Base-by-base conservation (phyloP, 1,140 invertebrate genomes). In the Aphis craccivora region DNA sequence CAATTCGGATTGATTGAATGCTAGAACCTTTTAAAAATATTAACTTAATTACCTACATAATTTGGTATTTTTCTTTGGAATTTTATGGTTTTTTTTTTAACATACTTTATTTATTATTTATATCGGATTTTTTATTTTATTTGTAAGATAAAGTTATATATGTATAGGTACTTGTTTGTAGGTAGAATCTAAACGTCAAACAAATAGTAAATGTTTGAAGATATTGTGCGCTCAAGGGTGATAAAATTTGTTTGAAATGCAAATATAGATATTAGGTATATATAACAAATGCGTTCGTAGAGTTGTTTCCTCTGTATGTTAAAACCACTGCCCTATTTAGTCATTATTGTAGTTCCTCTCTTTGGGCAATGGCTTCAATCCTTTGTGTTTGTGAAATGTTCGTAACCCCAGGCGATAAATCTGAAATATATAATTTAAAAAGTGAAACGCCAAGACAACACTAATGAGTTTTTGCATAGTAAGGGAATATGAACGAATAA, bases 191-290 rank as follows among this genome's bases (percentile, higher is more conserved):
- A 37, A 89, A 51, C 35, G 35, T 55, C 35, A 55, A 89, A 55
- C 51, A 89, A 89, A 55, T 55, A 55, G 9, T 9, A 40, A 40
- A 89, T 55, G 48, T 55, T 89, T 35, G 88, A 89, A 87, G 43
- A 88, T 48, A 48, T 48, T 30, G 84, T 87, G 84, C 25, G 30
- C 84, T 40, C 35, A 35, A 55, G 43, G 40, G 45, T 83, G 67
- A 92, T 18, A 51, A 51, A 35, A 83, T 81, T 37, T n/a, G 67
- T 92, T 92, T 92, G 90, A 92, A 83, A 83, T 92, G 90, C 67
- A 92, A 92, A 92, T 92, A 51, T 76, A n/a, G 60, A 76, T 76
- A 76, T 76, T 76, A 76, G 25, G 30, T 60, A 35, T 43, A n/a
- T n/a, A 23, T 18, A n/a, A 76, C 67, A 92, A 83, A 81, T 91